Evolutionary conservation across 2,113 vertebrate species (phyloP).

Genomic region (Saguinus imperator): DNA sequence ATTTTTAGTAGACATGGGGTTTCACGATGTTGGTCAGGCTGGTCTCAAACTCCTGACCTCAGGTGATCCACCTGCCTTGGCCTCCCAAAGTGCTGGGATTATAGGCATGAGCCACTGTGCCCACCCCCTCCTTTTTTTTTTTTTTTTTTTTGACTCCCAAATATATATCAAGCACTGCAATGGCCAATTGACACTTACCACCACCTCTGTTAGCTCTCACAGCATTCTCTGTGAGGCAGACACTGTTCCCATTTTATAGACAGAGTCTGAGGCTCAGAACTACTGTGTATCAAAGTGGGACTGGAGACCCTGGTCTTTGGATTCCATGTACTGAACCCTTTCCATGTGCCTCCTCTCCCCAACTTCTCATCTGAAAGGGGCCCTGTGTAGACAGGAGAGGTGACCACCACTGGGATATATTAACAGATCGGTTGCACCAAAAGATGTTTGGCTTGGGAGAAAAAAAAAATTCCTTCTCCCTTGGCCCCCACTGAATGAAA

Average conservation of each 20-base stretch:
- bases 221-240: background rate
- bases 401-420: background rate
- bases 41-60: too few species aligned
- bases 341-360: background rate
- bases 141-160: background rate
- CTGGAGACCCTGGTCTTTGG: background rate
- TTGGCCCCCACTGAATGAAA: background rate
- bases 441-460: background rate
- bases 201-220: background rate
- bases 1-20: too few species aligned
- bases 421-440: background rate
- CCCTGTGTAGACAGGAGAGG: background rate
- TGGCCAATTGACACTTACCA: background rate
- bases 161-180: background rate
- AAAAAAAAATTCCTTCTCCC: background rate
- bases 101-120: accelerated
- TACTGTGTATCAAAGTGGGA: background rate
- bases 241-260: background rate
- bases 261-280: background rate
- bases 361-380: background rate
- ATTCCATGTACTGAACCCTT: background rate
- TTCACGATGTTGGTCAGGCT: too few species aligned
- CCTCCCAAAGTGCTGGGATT: too few species aligned
- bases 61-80: too few species aligned
- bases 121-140: too few species aligned